Percentiles rank a stretch among this genome's conserved stretches.
Conservation (phyloP, 92 coral and sea anemone species). For the Bergia puertoricense region DNA sequence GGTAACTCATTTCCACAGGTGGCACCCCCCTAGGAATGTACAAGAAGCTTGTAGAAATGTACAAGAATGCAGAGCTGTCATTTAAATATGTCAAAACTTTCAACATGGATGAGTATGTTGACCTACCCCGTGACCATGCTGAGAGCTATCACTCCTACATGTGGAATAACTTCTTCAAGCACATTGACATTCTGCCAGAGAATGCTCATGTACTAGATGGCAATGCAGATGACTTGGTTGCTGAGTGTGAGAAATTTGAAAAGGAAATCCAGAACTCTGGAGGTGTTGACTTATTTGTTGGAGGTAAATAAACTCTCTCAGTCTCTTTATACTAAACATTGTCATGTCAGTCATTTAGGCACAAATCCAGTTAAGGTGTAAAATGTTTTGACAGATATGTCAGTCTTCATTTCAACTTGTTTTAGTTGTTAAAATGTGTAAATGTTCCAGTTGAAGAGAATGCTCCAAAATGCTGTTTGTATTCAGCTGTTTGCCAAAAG, state of each 20-base stretch:
- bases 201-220: constrained; percentile 97
- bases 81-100: constrained; percentile 94
- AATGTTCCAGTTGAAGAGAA: no score
- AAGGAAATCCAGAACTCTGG: constrained; percentile 78
- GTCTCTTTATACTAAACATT: no score
- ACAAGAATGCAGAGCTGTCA: constrained; percentile 86
- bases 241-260: constrained; percentile 86
- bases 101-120: constrained; percentile 99
- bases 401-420: no score
- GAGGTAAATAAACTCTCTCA: constrained; percentile 60
- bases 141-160: constrained; percentile 98
- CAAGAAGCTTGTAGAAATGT: constrained; percentile 88
- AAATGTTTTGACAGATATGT: no score
- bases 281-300: constrained; percentile 90
- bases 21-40: constrained; percentile 98
- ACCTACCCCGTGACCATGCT: constrained; percentile 90
- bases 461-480: no score
- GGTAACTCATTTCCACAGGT: constrained; percentile 53
- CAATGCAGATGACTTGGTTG: constrained; percentile 81
- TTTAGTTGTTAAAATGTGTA: no score
- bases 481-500: no score
- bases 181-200: constrained; percentile 90
- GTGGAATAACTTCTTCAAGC: constrained; percentile 99
- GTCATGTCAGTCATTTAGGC: no score
- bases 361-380: no score